phyloP scores from a whole-genome alignment of 2,113 vertebrate genomes.

The Bucco capensis region DNA sequence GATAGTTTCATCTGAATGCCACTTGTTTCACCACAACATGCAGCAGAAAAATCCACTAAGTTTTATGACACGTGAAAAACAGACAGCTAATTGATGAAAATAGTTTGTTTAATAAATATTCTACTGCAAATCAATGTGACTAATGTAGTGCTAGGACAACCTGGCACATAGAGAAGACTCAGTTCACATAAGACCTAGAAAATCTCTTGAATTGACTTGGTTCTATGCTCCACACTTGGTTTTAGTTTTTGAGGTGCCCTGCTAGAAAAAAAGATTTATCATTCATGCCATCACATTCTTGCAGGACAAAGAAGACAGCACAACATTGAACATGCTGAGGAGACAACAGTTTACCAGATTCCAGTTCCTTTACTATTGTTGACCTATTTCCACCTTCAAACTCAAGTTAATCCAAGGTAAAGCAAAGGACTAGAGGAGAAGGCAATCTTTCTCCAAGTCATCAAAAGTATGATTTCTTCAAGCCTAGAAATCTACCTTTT shows the following conservation, averaged over 20 bases:
- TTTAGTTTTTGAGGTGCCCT: neutral
- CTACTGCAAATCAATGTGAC: conserved; percentile 3
- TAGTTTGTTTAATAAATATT: conserved; percentile 1
- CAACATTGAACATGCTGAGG: neutral
- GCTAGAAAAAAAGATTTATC: neutral
- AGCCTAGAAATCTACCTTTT: neutral
- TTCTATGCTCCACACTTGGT: neutral
- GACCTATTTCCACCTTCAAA: neutral
- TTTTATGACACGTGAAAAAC: neutral
- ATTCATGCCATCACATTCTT: neutral
- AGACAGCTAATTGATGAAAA: conserved; percentile 7
- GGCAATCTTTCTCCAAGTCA: neutral
- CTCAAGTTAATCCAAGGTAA: neutral
- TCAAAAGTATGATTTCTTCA: neutral
- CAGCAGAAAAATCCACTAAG: neutral
- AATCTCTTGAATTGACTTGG: neutral
- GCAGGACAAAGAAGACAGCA: neutral
- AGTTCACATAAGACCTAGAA: neutral
- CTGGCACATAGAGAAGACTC: neutral
- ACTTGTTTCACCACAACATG: neutral
- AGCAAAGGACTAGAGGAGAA: neutral
- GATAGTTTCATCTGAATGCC: neutral
- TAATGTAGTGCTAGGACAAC: neutral
- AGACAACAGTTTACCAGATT: neutral
- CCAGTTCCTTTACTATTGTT: neutral